Evolutionary conservation across 37 sponge, comb jelly and placozoan genomes (phyloP).

Genomic region (Diacarnus erythraeanus): DNA sequence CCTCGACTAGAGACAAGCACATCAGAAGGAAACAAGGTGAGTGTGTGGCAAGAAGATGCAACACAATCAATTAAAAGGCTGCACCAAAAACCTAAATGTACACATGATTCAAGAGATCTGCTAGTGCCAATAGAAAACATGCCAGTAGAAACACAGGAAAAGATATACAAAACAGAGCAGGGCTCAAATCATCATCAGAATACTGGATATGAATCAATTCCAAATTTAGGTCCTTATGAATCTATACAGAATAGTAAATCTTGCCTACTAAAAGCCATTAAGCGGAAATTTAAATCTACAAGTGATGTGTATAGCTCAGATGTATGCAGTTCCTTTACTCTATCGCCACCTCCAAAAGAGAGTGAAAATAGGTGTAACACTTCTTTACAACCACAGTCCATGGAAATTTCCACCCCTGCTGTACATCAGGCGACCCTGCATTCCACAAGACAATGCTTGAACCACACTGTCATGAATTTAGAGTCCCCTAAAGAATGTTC

Average conservation of each 20-base stretch:
- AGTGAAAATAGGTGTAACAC: too few species aligned
- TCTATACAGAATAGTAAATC: not conserved
- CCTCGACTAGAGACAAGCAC: not conserved
- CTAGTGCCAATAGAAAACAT: not conserved
- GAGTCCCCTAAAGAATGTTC: not conserved
- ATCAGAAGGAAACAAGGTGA: not conserved
- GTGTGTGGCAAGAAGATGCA: not conserved
- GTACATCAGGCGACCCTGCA: not conserved
- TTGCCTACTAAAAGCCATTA: too few species aligned
- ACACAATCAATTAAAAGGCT: not conserved
- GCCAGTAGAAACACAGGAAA: not conserved
- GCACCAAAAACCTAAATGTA: not conserved
- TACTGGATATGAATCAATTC: not conserved
- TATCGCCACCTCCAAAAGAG: too few species aligned
- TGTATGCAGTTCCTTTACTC: too few species aligned
- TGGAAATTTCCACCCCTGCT: not conserved
- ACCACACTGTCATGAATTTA: not conserved
- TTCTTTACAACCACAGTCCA: too few species aligned
- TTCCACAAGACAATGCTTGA: not conserved
- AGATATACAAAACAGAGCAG: not conserved
- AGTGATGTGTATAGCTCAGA: too few species aligned
- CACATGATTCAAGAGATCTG: not conserved
- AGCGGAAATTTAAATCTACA: too few species aligned
- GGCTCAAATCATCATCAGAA: not conserved
- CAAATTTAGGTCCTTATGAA: constrained; percentile 2